A percentile compares a stretch with the other conserved stretches of the same genome.
Conservation (phyloP, 2,797 vertebrate species). For the Florisuga fusca region DNA sequence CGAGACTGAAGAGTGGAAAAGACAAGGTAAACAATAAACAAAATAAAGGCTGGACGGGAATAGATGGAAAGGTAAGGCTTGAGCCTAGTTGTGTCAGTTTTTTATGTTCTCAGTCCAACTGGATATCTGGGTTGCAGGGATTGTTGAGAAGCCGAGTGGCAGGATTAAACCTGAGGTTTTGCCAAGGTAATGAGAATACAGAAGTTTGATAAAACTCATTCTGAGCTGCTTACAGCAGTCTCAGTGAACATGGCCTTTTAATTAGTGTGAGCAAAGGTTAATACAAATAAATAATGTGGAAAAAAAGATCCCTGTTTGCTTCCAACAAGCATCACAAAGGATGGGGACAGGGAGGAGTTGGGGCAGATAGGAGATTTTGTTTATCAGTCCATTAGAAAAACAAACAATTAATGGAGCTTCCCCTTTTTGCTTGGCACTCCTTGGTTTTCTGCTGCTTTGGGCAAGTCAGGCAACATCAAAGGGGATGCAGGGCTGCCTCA, state of each 20-base stretch:
- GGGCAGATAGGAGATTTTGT: neutral
- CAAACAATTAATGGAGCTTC: neutral
- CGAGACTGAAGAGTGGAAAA: slow-evolving; percentile 61
- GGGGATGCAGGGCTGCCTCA: slow-evolving; percentile 42
- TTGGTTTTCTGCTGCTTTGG: slow-evolving; percentile 16
- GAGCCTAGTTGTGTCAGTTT: neutral
- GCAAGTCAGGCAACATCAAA: slow-evolving; percentile 63
- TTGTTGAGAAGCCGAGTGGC: slow-evolving; percentile 5
- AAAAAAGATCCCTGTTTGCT: slow-evolving; percentile 18
- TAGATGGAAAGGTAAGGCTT: slow-evolving; percentile 73
- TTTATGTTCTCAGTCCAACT: neutral
- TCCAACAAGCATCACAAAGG: slow-evolving; percentile 36
- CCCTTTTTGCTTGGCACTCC: slow-evolving; percentile 12
- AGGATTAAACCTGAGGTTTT: slow-evolving; percentile 39
- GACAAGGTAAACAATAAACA: slow-evolving; percentile 60
- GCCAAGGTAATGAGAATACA: neutral
- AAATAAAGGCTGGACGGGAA: slow-evolving; percentile 46
- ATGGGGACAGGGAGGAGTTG: neutral
- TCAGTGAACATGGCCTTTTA: slow-evolving; percentile 38
- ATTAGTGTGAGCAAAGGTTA: slow-evolving; percentile 37
- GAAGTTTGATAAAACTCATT: slow-evolving; percentile 34
- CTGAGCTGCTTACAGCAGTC: slow-evolving; percentile 31
- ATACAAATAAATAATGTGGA: slow-evolving; percentile 39
- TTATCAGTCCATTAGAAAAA: neutral
- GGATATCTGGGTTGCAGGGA: neutral